phyloP scores from a whole-genome alignment of 2,888 invertebrate species.

The Geotrupes spiniger region DNA sequence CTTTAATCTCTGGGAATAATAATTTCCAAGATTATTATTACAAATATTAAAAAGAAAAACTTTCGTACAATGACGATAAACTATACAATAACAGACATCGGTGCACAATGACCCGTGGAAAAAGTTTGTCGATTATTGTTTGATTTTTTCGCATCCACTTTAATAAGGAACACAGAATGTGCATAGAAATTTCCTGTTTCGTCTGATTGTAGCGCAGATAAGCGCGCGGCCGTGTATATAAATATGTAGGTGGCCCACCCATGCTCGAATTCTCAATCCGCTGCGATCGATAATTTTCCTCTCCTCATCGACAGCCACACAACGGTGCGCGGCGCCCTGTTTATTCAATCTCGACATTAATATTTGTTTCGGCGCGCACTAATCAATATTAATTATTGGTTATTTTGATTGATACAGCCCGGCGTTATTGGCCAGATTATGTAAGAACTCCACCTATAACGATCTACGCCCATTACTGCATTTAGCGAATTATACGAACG shows the following conservation, averaged over 20 bases:
- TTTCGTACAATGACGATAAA: too few relatives aligned
- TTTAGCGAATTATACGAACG: constrained; percentile 6
- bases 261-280: constrained; percentile 3
- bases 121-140: too few relatives aligned
- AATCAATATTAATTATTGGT: constrained; percentile 46
- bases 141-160: not conserved
- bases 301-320: constrained; percentile 6
- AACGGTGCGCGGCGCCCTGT: constrained; percentile 1
- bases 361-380: constrained; percentile 39
- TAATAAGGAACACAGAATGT: constrained; percentile 4
- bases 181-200: constrained; percentile 7
- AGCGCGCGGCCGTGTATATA: not conserved
- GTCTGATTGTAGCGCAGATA: constrained; percentile 1
- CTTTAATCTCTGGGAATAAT: too few relatives aligned
- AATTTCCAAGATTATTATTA: too few relatives aligned
- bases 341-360: constrained; percentile 30
- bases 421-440: constrained; percentile 29
- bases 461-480: constrained; percentile 20
- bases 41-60: too few relatives aligned
- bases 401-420: constrained; percentile 36
- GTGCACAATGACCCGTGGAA: too few relatives aligned
- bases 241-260: constrained; percentile 8
- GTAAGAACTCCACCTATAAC: constrained; percentile 17
- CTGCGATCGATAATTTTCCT: constrained; percentile 11
- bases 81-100: too few relatives aligned